These are phyloP conservation scores for Megalops cyprinoides DNA, from an alignment of 2,797 vertebrate genomes.

Conservation along the genomic window DNA sequence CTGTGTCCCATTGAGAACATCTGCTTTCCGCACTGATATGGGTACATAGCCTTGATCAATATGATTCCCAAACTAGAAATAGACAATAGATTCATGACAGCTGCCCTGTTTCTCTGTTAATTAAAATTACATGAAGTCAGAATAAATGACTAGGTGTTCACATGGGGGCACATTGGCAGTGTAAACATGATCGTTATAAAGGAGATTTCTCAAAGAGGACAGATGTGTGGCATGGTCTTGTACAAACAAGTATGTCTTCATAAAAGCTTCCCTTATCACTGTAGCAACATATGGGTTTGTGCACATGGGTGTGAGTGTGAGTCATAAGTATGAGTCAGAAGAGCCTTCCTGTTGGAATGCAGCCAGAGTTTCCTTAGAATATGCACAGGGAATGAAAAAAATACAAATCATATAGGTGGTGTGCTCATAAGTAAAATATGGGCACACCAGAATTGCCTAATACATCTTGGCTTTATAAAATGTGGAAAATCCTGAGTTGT, in stretches of 20 bases:
- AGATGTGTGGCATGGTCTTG: neutral
- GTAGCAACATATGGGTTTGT: neutral
- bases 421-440: neutral
- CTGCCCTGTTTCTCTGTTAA: neutral
- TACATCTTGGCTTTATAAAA: neutral
- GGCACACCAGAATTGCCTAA: neutral
- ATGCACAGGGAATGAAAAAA: conserved; percentile 4
- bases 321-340: neutral
- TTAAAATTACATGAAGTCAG: neutral
- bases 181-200: neutral
- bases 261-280: conserved; percentile 1
- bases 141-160: neutral
- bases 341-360: neutral
- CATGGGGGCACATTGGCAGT: neutral
- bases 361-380: conserved; percentile 1
- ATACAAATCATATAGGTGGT: neutral
- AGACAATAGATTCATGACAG: neutral
- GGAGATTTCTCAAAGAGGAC: neutral
- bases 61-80: neutral
- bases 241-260: neutral
- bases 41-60: neutral
- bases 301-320: neutral
- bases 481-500: neutral
- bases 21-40: too few species aligned
- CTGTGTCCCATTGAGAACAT: too few species aligned